phyloP scores from a whole-genome alignment of 2,797 vertebrate genomes.

The Microctenopoma lineatum region DNA sequence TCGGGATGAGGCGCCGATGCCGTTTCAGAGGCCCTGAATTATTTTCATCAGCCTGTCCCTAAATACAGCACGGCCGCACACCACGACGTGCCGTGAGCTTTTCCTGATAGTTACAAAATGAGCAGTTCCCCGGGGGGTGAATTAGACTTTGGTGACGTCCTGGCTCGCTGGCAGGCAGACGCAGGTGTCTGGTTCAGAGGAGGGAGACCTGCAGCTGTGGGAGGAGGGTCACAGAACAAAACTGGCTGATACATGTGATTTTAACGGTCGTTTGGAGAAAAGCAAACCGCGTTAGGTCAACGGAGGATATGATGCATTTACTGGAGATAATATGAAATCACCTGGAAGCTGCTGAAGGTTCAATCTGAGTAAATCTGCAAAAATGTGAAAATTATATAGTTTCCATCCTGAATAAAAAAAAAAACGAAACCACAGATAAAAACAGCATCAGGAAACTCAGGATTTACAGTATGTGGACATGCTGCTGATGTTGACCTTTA shows the following conservation, averaged over 20 bases:
- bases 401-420: neutral
- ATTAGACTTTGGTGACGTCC: constrained; percentile 24
- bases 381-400: neutral
- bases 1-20: constrained; percentile 33
- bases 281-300: rapidly evolving
- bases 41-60: constrained; percentile 2
- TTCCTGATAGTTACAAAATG: neutral
- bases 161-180: neutral
- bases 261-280: neutral
- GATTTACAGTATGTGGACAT: neutral
- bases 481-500: no score
- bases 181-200: neutral
- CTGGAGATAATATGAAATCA: neutral
- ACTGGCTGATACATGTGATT: neutral
- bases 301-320: neutral
- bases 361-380: neutral
- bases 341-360: neutral
- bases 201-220: neutral
- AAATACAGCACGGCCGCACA: neutral
- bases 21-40: constrained; percentile 7
- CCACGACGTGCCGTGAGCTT: neutral
- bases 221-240: neutral
- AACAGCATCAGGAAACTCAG: neutral
- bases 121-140: neutral
- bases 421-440: neutral